phyloP scores from a whole-genome alignment of 2,797 vertebrate genomes.

The Pagetopsis macropterus region DNA sequence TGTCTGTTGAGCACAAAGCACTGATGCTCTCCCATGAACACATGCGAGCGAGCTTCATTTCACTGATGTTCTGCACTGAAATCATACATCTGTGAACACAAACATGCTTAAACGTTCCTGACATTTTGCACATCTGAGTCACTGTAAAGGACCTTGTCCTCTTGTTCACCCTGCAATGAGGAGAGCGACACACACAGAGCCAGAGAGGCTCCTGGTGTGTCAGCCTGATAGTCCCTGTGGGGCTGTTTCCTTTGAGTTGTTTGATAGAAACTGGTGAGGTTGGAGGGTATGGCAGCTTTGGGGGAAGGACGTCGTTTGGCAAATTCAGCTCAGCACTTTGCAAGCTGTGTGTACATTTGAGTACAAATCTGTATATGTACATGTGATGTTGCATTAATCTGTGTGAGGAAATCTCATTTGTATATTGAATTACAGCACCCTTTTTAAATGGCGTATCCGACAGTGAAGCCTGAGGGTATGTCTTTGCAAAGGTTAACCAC shows the following conservation, averaged over 20 bases:
- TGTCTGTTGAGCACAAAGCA: slow-evolving; percentile 38
- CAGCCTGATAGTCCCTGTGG: slow-evolving; percentile 54
- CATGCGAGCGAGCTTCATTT: slow-evolving; percentile 26
- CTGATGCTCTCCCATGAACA: slow-evolving; percentile 48
- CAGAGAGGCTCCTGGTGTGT: slow-evolving; percentile 43
- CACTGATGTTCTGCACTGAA: slow-evolving; percentile 17
- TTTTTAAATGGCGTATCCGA: slow-evolving; percentile 34
- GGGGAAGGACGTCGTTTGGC: slow-evolving; percentile 36
- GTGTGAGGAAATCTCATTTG: slow-evolving; percentile 15
- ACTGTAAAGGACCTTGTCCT: slow-evolving; percentile 53
- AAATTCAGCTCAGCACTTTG: slow-evolving; percentile 31
- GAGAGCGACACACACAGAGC: slow-evolving; percentile 20
- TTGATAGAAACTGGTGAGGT: slow-evolving; percentile 41
- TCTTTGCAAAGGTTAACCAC: slow-evolving; percentile 56
- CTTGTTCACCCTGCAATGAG: slow-evolving; percentile 43
- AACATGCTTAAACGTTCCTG: slow-evolving; percentile 44
- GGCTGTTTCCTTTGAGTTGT: slow-evolving; percentile 51
- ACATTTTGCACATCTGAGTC: slow-evolving; percentile 58
- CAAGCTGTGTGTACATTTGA: slow-evolving; percentile 6
- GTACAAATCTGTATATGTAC: slow-evolving; percentile 18
- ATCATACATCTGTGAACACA: slow-evolving; percentile 14
- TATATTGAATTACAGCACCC: slow-evolving; percentile 33
- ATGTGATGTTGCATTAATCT: slow-evolving; percentile 10
- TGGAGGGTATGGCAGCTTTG: slow-evolving; percentile 45
- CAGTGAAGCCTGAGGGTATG: slow-evolving; percentile 16